These are phyloP conservation scores for Gallinago media DNA, from an alignment of 2,113 vertebrate species.

Conservation along the genomic window DNA sequence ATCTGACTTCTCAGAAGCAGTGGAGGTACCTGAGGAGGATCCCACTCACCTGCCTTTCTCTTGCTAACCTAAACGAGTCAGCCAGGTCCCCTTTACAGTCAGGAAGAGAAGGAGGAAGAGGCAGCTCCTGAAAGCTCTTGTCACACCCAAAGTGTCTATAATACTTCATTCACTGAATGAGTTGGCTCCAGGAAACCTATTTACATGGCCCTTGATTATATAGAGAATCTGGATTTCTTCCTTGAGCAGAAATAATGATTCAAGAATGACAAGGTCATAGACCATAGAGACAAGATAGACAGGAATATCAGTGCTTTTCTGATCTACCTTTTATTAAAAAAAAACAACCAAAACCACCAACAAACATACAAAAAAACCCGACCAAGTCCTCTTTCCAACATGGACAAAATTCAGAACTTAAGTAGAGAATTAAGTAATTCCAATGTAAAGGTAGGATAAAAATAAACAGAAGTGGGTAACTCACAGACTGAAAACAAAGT, in stretches of 20 bases:
- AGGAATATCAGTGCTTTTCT: neutral
- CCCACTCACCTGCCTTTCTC: neutral
- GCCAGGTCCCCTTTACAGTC: neutral
- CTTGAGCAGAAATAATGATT: neutral
- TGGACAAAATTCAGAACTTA: neutral
- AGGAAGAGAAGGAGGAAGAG: neutral
- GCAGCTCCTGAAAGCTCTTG: neutral
- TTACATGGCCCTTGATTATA: neutral
- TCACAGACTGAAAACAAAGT: neutral
- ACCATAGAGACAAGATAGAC: neutral
- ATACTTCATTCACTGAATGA: neutral
- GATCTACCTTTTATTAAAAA: no score
- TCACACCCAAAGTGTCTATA: neutral
- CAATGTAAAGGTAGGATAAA: neutral
- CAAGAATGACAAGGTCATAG: neutral
- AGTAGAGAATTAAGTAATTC: neutral
- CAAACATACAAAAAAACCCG: neutral
- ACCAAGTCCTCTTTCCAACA: neutral
- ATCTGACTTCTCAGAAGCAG: neutral
- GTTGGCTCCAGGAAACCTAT: neutral
- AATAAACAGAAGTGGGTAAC: neutral
- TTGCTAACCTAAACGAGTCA: neutral
- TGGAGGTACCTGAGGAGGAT: neutral
- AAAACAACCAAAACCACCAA: no score
- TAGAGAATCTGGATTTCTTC: neutral